These are phyloP conservation scores for Aythya baeri DNA, from an alignment of 2,113 vertebrate species.

Conservation along the genomic window DNA sequence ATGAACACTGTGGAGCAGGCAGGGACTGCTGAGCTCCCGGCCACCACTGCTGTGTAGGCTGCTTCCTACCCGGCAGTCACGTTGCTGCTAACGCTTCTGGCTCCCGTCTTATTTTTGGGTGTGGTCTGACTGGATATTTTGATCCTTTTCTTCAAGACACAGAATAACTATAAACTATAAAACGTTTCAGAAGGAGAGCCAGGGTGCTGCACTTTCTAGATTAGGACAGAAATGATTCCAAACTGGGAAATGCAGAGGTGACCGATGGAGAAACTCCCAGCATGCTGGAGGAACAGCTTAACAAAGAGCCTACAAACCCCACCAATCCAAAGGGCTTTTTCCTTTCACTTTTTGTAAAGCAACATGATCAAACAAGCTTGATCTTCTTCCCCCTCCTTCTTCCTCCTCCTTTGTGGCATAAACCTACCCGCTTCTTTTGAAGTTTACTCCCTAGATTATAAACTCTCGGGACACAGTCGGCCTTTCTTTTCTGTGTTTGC, in stretches of 20 bases:
- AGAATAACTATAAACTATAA: background rate
- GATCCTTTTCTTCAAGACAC: background rate
- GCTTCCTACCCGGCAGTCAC: accelerated
- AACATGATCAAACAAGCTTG: background rate
- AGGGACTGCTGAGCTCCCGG: accelerated
- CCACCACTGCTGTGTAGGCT: accelerated
- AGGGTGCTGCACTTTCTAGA: background rate
- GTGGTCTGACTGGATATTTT: background rate
- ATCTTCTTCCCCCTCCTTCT: background rate
- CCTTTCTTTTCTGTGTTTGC: constrained; percentile 26
- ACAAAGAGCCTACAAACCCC: background rate
- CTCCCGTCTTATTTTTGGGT: background rate
- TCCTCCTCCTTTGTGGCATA: background rate
- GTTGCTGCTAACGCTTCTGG: accelerated
- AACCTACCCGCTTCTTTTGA: background rate
- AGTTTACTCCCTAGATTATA: background rate
- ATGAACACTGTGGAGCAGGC: accelerated
- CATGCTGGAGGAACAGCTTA: background rate
- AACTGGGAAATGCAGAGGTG: background rate
- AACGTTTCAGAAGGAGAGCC: background rate
- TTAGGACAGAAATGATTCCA: background rate
- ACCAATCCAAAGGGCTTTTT: background rate
- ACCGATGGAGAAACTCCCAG: background rate
- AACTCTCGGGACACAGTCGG: background rate
- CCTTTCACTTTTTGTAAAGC: background rate